Conservation (phyloP, 2,888 invertebrate genomes). For the Caenorhabditis wallacei region DNA sequence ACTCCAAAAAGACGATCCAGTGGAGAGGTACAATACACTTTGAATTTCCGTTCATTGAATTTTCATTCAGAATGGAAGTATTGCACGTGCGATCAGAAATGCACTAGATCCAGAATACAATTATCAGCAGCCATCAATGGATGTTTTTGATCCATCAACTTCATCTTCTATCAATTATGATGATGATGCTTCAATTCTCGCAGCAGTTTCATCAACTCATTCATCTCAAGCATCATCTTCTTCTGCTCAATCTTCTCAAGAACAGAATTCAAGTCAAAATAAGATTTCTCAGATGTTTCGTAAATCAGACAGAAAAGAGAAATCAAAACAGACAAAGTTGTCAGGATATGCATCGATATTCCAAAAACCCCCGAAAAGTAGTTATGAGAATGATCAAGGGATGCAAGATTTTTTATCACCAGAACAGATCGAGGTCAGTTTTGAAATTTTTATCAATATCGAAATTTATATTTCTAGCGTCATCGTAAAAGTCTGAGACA, state of each 20-base stretch:
- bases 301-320: neutral
- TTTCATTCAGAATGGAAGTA: conserved; percentile 14
- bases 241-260: conserved; percentile 35
- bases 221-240: conserved; percentile 38
- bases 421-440: neutral
- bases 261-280: neutral
- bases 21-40: conserved; percentile 23
- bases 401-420: conserved; percentile 23
- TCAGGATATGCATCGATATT: conserved; percentile 1
- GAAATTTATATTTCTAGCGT: neutral
- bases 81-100: conserved; percentile 17
- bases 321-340: neutral
- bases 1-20: conserved; percentile 14
- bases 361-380: neutral
- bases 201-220: conserved; percentile 38
- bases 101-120: conserved; percentile 22
- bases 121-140: neutral
- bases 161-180: conserved; percentile 2
- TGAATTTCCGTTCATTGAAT: neutral
- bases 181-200: conserved; percentile 30
- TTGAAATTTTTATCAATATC: neutral
- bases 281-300: neutral
- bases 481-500: neutral
- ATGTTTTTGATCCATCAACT: conserved; percentile 8
- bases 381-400: neutral